Conservation (phyloP, 2,888 invertebrate genomes). For the Microplitis deprimator region DNA sequence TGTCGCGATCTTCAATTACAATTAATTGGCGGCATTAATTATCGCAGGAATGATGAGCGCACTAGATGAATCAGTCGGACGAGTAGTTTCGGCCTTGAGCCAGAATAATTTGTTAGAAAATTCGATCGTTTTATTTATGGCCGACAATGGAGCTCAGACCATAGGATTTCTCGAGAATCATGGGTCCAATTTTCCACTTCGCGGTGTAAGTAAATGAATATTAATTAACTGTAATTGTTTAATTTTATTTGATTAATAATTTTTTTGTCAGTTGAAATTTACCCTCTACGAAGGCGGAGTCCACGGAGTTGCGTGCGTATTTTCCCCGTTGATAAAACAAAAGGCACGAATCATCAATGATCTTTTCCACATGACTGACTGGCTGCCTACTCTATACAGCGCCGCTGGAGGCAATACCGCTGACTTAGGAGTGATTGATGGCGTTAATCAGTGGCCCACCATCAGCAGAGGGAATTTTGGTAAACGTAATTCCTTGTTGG, state of each 20-base stretch:
- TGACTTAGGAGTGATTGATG: slow-evolving; percentile 74
- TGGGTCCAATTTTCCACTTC: slow-evolving; percentile 77
- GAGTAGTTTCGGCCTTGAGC: slow-evolving; percentile 73
- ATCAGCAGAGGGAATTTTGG: slow-evolving; percentile 59
- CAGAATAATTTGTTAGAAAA: slow-evolving; percentile 73
- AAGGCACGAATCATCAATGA: slow-evolving; percentile 75
- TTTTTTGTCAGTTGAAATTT: slow-evolving; percentile 77
- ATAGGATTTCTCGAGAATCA: slow-evolving; percentile 72
- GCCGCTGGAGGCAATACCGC: slow-evolving; percentile 64
- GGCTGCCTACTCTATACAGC: slow-evolving; percentile 81
- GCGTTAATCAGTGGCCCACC: slow-evolving; percentile 69
- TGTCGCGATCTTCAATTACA: slow-evolving; percentile 7
- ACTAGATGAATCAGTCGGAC: slow-evolving; percentile 77
- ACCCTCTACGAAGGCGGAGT: slow-evolving; percentile 90
- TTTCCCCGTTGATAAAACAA: slow-evolving; percentile 77
- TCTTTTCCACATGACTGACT: slow-evolving; percentile 86
- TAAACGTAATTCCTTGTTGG: slow-evolving; percentile 77
- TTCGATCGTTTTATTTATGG: slow-evolving; percentile 76
- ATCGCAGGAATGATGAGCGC: slow-evolving; percentile 74
- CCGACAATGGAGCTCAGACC: slow-evolving; percentile 76
- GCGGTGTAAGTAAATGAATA: slow-evolving; percentile 70
- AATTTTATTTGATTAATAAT: not conserved
- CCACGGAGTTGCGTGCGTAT: slow-evolving; percentile 83
- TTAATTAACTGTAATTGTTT: not conserved
- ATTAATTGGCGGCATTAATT: slow-evolving; percentile 52